Base-by-base conservation (phyloP, 2,113 vertebrate species). In the Sorex fumeus region DNA sequence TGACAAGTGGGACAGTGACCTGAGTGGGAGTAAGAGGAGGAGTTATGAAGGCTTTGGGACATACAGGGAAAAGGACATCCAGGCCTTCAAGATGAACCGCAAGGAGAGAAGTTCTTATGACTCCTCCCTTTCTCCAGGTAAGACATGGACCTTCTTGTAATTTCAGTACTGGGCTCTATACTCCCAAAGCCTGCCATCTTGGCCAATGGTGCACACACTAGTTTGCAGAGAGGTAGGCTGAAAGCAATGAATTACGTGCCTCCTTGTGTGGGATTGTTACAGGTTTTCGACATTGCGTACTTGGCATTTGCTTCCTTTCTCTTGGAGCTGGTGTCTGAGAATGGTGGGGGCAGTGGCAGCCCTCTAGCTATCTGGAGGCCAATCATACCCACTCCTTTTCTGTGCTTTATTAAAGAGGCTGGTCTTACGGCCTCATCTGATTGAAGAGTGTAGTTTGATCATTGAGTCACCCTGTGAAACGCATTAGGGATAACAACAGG, bases 41-140 rank as follows among this genome's bases (percentile, higher is more conserved):
- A 98, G 98, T 92, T 98, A 98, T 79, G 97, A 98, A 96, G 98
- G 99, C 81, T 99, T 99, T 98, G 98, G 99, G 95, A 98, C 98
- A 2, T 99, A 98, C 97, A 98, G 98, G 97, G 99, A 99, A 96
- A 99, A 99, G 96, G 98, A 99, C 97, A 96, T 99, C 95, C 98
- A 98, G 93, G 98, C 98, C 86, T 99, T 99, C 97, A 99, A 98
- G 96, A 98, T 98, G 88, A 98, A 97, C 88, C 98, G 98, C 94
- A 99, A 98, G 86, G 98, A 98, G 92, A 99, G 98, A 97, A 98
- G 94, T 97, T 87, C 96, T 90, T 99, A 98, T 1, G 97, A 98
- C 94, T 97, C 98, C 96, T 97, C 98, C 76, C 79, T 98, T 67
- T 98, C 98, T 94, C 97, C 98, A 98, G 99, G 99, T 99, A 98